Evolutionary conservation across 2,797 vertebrate species (phyloP).

Genomic region (Thripadectes ignobilis): DNA sequence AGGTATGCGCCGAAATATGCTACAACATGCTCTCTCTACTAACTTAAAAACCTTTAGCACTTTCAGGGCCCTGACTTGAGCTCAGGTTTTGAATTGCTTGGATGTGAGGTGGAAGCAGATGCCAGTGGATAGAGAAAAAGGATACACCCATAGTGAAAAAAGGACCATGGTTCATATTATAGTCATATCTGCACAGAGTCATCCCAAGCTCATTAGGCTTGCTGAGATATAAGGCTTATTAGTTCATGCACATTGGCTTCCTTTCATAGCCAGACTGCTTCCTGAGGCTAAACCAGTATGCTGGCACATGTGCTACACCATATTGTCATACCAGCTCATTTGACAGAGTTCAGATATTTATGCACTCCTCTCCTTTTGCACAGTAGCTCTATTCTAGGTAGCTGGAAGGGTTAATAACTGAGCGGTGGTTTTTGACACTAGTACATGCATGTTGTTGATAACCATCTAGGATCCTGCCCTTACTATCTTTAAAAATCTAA

Average conservation of each 20-base stretch:
- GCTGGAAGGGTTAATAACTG: neutral
- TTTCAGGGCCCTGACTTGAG: neutral
- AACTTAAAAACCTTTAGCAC: neutral
- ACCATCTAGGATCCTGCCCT: neutral
- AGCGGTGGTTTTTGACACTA: neutral
- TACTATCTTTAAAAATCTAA: neutral
- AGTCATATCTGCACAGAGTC: neutral
- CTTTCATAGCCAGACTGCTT: conserved; percentile 21
- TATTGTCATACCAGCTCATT: neutral
- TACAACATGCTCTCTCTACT: rapidly evolving
- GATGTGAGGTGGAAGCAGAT: neutral
- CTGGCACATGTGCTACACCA: conserved; percentile 33
- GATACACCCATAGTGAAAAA: neutral
- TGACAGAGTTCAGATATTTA: conserved; percentile 8
- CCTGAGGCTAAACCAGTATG: conserved; percentile 22
- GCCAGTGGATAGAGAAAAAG: neutral
- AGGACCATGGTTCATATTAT: neutral
- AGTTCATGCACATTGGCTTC: conserved; percentile 14
- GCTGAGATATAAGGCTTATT: neutral
- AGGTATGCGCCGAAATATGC: neutral
- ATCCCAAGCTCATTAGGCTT: neutral
- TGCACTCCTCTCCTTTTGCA: neutral
- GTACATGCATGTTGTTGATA: neutral
- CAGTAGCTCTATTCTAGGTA: neutral
- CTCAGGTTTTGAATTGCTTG: neutral